These are phyloP conservation scores for Microctenopoma lineatum DNA, from an alignment of 2,797 vertebrate genomes.

Conservation along the genomic window DNA sequence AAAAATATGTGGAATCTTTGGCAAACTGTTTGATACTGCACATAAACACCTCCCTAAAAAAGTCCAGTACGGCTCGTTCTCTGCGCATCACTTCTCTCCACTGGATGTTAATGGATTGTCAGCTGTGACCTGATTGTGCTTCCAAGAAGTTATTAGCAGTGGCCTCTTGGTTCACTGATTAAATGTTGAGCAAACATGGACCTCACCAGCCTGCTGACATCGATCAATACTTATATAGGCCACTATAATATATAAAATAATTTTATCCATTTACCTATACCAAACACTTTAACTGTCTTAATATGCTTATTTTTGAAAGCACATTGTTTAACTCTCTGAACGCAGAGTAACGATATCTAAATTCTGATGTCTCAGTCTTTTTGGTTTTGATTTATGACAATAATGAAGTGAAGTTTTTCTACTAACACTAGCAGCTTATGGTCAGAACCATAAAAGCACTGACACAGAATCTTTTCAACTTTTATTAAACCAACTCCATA, in stretches of 20 bases:
- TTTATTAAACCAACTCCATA: constrained; percentile 17
- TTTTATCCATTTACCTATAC: not conserved
- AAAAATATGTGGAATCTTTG: too few relatives aligned
- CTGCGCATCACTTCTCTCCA: constrained; percentile 1
- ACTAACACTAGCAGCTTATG: not conserved
- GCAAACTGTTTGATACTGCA: too few relatives aligned
- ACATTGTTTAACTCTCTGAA: not conserved
- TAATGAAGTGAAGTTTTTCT: not conserved
- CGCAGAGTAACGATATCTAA: not conserved
- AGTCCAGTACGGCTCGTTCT: not conserved
- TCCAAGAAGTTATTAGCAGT: constrained; percentile 56
- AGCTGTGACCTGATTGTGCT: constrained; percentile 49
- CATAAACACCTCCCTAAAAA: not conserved
- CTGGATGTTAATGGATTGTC: constrained; percentile 36
- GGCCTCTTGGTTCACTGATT: constrained; percentile 38
- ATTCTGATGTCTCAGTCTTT: not conserved
- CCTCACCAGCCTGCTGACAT: constrained; percentile 18
- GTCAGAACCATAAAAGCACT: constrained; percentile 7
- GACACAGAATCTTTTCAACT: constrained; percentile 15
- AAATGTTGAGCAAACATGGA: constrained; percentile 45
- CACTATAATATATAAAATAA: not conserved
- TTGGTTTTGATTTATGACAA: not conserved
- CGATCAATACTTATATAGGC: not conserved
- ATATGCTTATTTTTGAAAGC: not conserved
- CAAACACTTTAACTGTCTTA: not conserved